phyloP scores from a whole-genome alignment of 64 coral and sea anemone genomes.

The Porites australiensis region DNA sequence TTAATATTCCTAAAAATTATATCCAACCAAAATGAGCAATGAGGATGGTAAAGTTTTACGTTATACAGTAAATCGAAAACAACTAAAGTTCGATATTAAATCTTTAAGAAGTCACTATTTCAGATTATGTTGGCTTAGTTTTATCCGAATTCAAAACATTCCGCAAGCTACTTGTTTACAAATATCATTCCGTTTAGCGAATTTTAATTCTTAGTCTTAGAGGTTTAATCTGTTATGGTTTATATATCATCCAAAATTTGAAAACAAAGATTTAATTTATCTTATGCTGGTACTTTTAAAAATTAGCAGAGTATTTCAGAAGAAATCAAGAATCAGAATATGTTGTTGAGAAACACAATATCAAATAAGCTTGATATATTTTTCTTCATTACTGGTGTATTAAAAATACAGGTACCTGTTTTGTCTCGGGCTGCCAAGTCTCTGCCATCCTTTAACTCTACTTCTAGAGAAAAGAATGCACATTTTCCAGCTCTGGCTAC shows the following conservation, averaged over 20 bases:
- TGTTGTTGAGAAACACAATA: not conserved
- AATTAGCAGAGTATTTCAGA: not conserved
- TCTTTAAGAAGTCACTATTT: not conserved
- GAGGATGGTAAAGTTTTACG: not conserved
- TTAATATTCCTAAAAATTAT: not conserved
- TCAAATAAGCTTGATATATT: not conserved
- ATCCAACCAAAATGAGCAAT: not conserved
- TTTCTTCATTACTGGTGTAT: not conserved
- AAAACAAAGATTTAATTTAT: not conserved
- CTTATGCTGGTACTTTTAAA: not conserved
- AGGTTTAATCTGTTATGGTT: not conserved
- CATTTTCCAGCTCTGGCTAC: constrained; percentile 98
- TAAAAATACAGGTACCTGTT: constrained; percentile 84
- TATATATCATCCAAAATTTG: not conserved
- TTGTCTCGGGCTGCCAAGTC: constrained; percentile 98
- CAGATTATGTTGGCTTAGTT: not conserved
- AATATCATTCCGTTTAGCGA: constrained; percentile 22
- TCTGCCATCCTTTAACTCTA: constrained; percentile 97
- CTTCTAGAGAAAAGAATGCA: constrained; percentile 98
- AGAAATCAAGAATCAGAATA: not conserved
- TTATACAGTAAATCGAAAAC: not conserved
- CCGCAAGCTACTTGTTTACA: constrained; percentile 14
- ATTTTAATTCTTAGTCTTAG: not conserved
- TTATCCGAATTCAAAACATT: not conserved
- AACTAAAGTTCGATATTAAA: not conserved